These are phyloP conservation scores for Calidris pugnax DNA, from an alignment of 2,113 vertebrate genomes.

Conservation along the genomic window DNA sequence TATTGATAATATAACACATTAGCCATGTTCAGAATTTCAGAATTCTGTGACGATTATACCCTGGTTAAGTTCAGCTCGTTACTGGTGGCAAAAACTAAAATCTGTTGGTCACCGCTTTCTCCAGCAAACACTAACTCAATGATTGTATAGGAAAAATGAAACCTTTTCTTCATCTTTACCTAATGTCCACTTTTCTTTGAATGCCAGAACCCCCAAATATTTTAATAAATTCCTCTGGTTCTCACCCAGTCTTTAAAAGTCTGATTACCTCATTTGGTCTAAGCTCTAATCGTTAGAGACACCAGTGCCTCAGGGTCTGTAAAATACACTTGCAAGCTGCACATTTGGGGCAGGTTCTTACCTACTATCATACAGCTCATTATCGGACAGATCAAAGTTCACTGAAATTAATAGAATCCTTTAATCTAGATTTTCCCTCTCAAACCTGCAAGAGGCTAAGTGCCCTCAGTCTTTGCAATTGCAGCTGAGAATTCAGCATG, in stretches of 20 bases:
- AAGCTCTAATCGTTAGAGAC: neutral
- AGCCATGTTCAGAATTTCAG: neutral
- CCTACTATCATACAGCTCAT: neutral
- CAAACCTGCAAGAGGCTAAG: neutral
- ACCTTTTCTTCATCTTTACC: neutral
- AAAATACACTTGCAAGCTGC: neutral
- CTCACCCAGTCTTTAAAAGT: neutral
- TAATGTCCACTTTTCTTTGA: neutral
- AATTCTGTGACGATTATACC: neutral
- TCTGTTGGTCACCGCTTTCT: accelerated
- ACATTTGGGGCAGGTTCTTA: accelerated
- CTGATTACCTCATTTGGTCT: neutral
- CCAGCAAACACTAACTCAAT: neutral
- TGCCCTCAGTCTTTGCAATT: neutral
- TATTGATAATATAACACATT: neutral
- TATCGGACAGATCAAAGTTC: neutral
- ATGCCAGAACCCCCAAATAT: neutral
- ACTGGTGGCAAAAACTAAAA: neutral
- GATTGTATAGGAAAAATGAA: neutral
- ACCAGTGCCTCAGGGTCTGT: neutral
- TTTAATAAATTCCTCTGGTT: neutral
- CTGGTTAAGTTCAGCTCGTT: neutral
- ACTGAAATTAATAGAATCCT: neutral
- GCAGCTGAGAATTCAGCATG: neutral
- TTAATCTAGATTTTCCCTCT: neutral